These are phyloP conservation scores for Sinotaia quadrata DNA, from an alignment of 2,888 invertebrate species.

Conservation along the genomic window DNA sequence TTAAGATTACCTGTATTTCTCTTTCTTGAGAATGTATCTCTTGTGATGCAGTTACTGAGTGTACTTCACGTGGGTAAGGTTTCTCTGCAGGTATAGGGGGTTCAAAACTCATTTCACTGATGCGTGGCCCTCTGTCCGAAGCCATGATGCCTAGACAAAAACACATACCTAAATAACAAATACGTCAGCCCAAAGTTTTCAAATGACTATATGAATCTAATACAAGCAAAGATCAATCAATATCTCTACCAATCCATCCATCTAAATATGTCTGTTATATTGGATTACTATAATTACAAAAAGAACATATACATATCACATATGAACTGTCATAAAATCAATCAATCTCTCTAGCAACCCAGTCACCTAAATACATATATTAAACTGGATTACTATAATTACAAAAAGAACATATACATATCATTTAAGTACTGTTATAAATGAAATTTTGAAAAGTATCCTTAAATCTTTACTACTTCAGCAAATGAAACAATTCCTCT, in stretches of 20 bases:
- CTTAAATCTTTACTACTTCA: too few species aligned
- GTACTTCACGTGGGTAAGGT: neutral
- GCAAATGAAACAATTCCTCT: too few species aligned
- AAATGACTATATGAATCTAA: too few species aligned
- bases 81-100: constrained; percentile 46
- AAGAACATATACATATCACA: neutral
- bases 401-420: neutral
- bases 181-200: neutral
- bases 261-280: neutral
- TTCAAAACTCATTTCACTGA: constrained; percentile 54
- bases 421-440: too few species aligned
- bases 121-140: constrained; percentile 55
- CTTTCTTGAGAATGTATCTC: constrained; percentile 15
- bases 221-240: too few species aligned
- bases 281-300: neutral
- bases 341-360: too few species aligned
- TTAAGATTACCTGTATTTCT: constrained; percentile 24
- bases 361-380: neutral
- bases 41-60: neutral
- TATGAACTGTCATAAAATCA: too few species aligned
- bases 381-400: neutral
- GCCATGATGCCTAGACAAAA: constrained; percentile 50
- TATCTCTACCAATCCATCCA: neutral
- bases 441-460: too few species aligned
- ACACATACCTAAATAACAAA: constrained; percentile 1